Evolutionary conservation across 2,797 vertebrate species (phyloP).

Genomic region (Micropoecilia bifurca): DNA sequence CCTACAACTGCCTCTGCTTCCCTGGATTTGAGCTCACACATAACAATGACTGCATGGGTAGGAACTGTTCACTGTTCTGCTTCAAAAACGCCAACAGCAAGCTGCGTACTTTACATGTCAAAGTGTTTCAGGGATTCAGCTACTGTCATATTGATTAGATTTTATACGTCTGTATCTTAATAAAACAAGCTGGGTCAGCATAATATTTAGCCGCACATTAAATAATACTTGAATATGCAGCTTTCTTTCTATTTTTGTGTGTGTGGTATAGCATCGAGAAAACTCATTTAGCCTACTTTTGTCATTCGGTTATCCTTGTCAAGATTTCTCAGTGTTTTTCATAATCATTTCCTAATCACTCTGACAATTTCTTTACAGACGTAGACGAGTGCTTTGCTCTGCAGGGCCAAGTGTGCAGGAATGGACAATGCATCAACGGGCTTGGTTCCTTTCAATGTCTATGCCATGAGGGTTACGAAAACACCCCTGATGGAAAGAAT

Average conservation of each 20-base stretch:
- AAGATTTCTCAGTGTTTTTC: neutral
- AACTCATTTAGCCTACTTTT: neutral
- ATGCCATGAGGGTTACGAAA: conserved; percentile 92
- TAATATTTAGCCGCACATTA: neutral
- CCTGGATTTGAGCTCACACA: conserved; percentile 91
- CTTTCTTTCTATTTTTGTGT: neutral
- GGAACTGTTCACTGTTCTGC: conserved; percentile 41
- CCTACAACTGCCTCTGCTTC: conserved; percentile 96
- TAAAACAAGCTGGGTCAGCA: neutral
- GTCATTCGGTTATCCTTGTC: neutral
- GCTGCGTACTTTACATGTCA: neutral
- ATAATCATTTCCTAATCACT: neutral
- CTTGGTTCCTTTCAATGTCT: conserved; percentile 93
- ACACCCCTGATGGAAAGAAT: conserved; percentile 90
- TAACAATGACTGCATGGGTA: conserved; percentile 94
- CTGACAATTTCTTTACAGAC: conserved; percentile 75
- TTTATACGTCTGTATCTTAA: neutral
- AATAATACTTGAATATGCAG: neutral
- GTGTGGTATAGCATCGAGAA: neutral
- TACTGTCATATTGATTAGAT: neutral
- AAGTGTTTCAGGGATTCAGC: neutral
- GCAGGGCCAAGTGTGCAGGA: conserved; percentile 90
- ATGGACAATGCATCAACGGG: conserved; percentile 92
- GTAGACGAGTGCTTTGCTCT: conserved; percentile 90
- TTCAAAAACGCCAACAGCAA: neutral